Evolutionary conservation across 2,888 invertebrate genomes (phyloP), one percentile per base, ranked within the genome.

Genomic region (Drosophila emarginata): DNA sequence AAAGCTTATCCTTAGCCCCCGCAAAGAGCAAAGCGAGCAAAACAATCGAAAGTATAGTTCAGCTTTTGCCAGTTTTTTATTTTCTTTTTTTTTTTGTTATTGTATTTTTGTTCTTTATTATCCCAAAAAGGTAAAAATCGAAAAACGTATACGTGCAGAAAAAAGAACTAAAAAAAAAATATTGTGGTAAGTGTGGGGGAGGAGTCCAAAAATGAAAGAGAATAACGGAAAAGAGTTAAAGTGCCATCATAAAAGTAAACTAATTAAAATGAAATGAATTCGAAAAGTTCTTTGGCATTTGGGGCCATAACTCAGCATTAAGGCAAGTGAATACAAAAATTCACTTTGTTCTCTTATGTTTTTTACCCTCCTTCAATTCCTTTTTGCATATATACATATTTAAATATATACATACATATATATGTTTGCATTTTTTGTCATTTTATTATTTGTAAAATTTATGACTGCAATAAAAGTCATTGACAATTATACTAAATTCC

Each of bases 201-300:
- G 6, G 15, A 5, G 6, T 5, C 26, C 3, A 26, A 26, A 40
- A 40, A 40, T 15, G 9, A 15, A 39, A 40, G 40, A 40, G 59
- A 59, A 70, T 71, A 70, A 70, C 45, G 71, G 54, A 18, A 39
- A 21, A n/a, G 57, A 52, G 52, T 26, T 52, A 60, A 54, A 64
- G 72, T 61, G 54, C 54, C 72, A 68, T 79, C 68, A 58, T 72
- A 51, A 72, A 66, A 76, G 76, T 74, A 78, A 82, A 80, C 80
- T 86, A 86, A 82, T 82, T 86, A 84, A 84, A 86, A 76, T 83
- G 72, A 62, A 70, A 84, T 84, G 80, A 74, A 73, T 68, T 63
- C 56, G 64, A 61, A 74, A 73, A 63, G 61, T 66, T 74, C 83
- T 77, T 83, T 78, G 78, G 72, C 83, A 80, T 74, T 78, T 65